Evolutionary conservation across 2,888 invertebrate species (phyloP).

Genomic region (Tortricodes alternella): DNA sequence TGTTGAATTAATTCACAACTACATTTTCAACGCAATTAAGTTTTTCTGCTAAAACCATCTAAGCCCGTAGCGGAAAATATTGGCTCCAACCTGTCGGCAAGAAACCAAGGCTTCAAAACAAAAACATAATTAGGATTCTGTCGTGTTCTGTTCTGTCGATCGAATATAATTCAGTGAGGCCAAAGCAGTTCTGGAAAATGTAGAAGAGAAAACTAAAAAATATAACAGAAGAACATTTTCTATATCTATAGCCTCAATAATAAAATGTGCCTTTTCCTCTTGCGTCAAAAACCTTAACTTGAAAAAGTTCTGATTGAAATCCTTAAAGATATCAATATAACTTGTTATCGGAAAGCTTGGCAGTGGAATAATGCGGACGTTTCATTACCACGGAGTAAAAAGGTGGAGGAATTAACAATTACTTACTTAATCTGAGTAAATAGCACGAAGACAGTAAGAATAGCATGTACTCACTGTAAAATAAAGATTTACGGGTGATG

Average conservation of each 20-base stretch:
- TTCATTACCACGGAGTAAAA: slow-evolving; percentile 20
- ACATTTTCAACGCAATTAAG: not conserved
- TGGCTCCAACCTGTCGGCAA: not conserved
- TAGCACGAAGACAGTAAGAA: not conserved
- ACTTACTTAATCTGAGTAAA: slow-evolving; percentile 26
- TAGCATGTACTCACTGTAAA: too few species aligned
- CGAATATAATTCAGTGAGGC: too few species aligned
- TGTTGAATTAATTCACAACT: too few species aligned
- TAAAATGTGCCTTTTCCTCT: too few species aligned
- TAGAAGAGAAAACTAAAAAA: too few species aligned
- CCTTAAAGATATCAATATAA: not conserved
- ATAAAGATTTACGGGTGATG: too few species aligned
- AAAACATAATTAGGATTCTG: slow-evolving; percentile 17
- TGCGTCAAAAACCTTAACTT: not conserved
- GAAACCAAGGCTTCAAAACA: slow-evolving; percentile 3
- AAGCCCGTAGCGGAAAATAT: not conserved
- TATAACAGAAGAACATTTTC: too few species aligned
- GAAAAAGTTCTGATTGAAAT: not conserved
- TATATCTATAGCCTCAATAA: too few species aligned
- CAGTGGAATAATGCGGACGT: slow-evolving; percentile 8
- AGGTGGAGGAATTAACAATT: slow-evolving; percentile 28
- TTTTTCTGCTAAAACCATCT: not conserved
- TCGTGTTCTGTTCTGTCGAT: too few species aligned
- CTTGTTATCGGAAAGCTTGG: slow-evolving; percentile 11
- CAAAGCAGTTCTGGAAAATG: too few species aligned